phyloP scores from a whole-genome alignment of 2,797 vertebrate genomes.

The Phataginus tricuspis region DNA sequence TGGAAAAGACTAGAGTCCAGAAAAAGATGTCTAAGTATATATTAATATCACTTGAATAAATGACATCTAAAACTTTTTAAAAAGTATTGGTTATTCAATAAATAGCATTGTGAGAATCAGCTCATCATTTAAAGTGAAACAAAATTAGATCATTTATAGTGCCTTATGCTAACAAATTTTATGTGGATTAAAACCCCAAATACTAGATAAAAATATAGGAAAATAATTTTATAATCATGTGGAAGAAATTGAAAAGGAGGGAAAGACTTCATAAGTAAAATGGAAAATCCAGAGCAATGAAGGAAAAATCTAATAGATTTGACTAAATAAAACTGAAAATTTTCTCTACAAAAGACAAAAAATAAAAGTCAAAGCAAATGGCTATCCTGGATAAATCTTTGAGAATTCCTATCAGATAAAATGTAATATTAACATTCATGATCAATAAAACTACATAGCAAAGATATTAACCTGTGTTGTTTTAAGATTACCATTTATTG shows the following conservation, averaged over 20 bases:
- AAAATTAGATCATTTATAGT: not conserved
- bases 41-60: slow-evolving; percentile 7
- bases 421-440: not conserved
- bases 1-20: not conserved
- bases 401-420: not conserved
- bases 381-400: not conserved
- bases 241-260: not conserved
- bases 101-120: not conserved
- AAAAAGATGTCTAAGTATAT: not conserved
- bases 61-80: not conserved
- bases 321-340: not conserved
- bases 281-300: not conserved
- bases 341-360: not conserved
- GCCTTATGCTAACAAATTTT: not conserved
- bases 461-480: not conserved
- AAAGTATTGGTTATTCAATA: not conserved
- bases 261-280: not conserved
- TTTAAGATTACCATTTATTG: not conserved
- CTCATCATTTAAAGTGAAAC: not conserved
- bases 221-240: not conserved
- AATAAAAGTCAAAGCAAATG: not conserved
- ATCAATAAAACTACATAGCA: not conserved
- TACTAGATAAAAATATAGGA: not conserved
- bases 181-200: not conserved
- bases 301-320: not conserved